Conservation (phyloP, 2,113 vertebrate genomes). For the Thermophis baileyi region DNA sequence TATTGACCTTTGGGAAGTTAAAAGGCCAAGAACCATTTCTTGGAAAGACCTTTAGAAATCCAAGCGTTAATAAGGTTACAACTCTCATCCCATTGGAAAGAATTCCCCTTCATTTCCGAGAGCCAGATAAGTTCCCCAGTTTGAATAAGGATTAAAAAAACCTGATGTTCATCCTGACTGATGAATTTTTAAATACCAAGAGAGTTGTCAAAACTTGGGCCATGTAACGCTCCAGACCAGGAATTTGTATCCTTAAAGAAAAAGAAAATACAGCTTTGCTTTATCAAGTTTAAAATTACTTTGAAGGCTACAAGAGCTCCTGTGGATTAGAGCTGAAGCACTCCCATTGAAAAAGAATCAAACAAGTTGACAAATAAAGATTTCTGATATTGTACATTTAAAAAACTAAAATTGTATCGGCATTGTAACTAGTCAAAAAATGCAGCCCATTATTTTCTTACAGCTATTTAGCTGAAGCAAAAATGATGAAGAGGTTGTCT, state of each 20-base stretch:
- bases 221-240: background rate
- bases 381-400: background rate
- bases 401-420: background rate
- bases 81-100: background rate
- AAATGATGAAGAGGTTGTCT: background rate
- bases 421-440: background rate
- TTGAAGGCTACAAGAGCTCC: background rate
- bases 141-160: background rate
- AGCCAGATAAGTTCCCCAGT: background rate
- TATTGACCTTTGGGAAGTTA: background rate
- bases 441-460: background rate
- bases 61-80: background rate
- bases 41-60: slow-evolving; percentile 22
- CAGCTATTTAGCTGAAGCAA: background rate
- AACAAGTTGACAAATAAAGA: background rate
- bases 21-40: background rate
- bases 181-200: background rate
- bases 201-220: background rate
- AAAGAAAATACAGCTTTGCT: background rate
- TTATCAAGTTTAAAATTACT: background rate
- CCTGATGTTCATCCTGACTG: background rate
- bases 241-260: background rate
- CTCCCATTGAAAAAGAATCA: background rate
- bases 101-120: background rate
- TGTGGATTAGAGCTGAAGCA: background rate